These are phyloP conservation scores for Euglossa dilemma DNA, from an alignment of 1,140 invertebrate species.

Conservation along the genomic window DNA sequence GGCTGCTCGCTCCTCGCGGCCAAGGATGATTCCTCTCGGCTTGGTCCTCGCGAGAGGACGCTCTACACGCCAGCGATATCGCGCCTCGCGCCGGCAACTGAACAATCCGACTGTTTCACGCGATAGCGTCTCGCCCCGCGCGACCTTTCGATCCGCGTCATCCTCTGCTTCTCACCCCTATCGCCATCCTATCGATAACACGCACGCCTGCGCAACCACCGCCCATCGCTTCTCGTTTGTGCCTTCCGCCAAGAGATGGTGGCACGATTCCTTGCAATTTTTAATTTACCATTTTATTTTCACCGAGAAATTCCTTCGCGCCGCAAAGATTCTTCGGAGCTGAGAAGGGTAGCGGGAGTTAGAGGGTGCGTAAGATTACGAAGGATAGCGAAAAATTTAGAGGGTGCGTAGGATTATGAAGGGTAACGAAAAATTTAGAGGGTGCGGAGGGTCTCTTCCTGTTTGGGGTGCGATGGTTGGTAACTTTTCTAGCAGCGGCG, in stretches of 20 bases:
- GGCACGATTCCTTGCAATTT: background rate
- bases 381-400: too few species aligned
- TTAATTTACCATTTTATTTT: background rate
- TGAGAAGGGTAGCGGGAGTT: too few species aligned
- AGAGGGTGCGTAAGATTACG: too few species aligned
- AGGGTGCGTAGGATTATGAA: too few species aligned
- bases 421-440: background rate
- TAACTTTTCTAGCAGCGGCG: too few species aligned
- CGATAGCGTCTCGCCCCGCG: background rate
- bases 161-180: conserved; percentile 21
- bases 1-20: background rate
- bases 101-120: background rate
- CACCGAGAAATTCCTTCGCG: background rate
- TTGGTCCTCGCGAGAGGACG: conserved; percentile 21
- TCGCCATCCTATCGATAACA: conserved; percentile 33
- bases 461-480: background rate
- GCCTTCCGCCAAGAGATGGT: conserved; percentile 63
- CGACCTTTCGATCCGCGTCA: conserved; percentile 24
- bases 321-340: too few species aligned
- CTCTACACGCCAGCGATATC: background rate
- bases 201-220: conserved; percentile 19
- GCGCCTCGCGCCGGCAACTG: background rate
- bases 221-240: conserved; percentile 7
- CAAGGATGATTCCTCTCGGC: background rate
- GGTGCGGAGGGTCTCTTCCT: background rate